Base-by-base conservation (phyloP, 2,888 invertebrate species). In the Synanthedon andrenaeformis region DNA sequence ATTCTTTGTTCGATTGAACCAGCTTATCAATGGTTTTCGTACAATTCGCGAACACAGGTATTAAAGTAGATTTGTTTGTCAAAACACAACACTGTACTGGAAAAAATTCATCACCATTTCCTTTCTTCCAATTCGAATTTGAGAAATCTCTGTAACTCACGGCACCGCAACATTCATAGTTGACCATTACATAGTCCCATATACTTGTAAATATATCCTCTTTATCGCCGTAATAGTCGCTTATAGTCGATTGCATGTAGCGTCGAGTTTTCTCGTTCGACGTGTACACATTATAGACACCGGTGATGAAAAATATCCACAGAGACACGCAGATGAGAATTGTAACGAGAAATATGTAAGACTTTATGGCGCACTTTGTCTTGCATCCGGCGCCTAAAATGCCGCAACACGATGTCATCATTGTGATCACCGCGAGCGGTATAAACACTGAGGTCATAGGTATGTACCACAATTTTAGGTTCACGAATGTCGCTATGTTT, bases 391-490 rank as follows among this genome's bases (percentile, higher is more conserved):
- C 82, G 2, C 84, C 83, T 1, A 85, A 58, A 0, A 86, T 69
- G 0, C 87, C 87, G 55, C 84, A 87, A 53, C 83, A 83, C 0
- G 86, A 81, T 0, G 84, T 82, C 51, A 81, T 52, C 70, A 82
- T 79, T 0, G 76, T 67, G 0, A 83, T 17, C 0, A 66, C 45
- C 1, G 77, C 65, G 42, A 84, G 54, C 0, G 79, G 75, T 41
- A 82, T 74, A 0, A 86, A 58, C 8, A 86, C 61, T 1, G 78
- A 61, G 0, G 80, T 79, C 53, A 87, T 56, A 0, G 85, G 82
- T 0, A 78, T 81, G 0, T 76, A 51, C 77, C 83, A 79, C 1
- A 87, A 56, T 14, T 72, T 79, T 12, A 86, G 58, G 51, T 76
- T 83, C 13, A 85, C 72, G 53, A 84, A 79, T 52, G 73, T 65